Base-by-base conservation (phyloP, 2,888 invertebrate species). In the Tipula confusa region DNA sequence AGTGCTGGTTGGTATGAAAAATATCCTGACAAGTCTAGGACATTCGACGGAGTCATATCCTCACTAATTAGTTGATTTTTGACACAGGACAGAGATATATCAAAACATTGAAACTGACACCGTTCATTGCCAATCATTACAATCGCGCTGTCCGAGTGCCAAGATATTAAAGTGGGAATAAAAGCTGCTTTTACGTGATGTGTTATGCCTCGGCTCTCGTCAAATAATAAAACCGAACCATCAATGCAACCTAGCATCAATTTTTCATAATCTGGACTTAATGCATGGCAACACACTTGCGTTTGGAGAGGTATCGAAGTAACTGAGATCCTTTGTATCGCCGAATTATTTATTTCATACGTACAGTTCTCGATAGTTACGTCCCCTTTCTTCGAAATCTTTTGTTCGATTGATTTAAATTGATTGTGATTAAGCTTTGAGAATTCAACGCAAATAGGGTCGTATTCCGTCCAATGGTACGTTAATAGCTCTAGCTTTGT, bases 401-500 rank as follows among this genome's bases (percentile, higher is more conserved):
- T 94, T 89, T 97, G 97, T 88, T 97, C 97, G 79, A 97, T 91
- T 85, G 95, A 93, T 89, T 95, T 93, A 86, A 95, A 91, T 86
- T 93, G 90, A 88, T 94, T 93, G 84, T 94, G 93, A 85, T 93
- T 92, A 83, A 93, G 91, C 85, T 93, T 91, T 86, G 97, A 94
- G 87, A 97, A 93, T 86, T 93, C 93, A 33, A 96, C 95, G 87
- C 93, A 93, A n/a, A 97, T 89, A 0, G 97, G 96, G 90, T 97
- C 97, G 88, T 95, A 95, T 88, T 97, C 97, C 38, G 97, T 94
- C 89, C 95, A 94, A 87, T 95, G 94, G 87, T 94, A 96, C 82
- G 95, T 94, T 84, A 95, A 88, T 48, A 97, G 91, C 86, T 94
- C 94, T 84, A 96, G 91, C 87, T 94, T 94, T 85, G 91, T 91